Evolutionary conservation across 2,888 invertebrate species (phyloP), one percentile per base, ranked within the genome.

Genomic region (Bugula neritina): DNA sequence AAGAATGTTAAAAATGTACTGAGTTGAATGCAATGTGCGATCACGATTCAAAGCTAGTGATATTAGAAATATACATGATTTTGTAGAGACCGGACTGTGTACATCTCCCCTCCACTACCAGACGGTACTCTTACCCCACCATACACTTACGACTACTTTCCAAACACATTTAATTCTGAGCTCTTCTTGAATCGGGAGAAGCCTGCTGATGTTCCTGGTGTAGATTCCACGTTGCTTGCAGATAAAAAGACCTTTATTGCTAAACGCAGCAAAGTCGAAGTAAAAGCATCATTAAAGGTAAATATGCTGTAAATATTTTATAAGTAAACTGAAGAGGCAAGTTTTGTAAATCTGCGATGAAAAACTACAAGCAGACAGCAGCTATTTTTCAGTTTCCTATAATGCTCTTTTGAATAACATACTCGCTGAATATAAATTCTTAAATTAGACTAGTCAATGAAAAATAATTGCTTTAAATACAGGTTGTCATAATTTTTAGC

Each of bases 231-330:
- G 43, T 17, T 43, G 17, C 25, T 27, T 23, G 43, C 52, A 17
- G 70, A 54, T 5, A 29, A n/a, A 10, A 73, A 73, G 69, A 93
- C 93, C 77, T 96, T 96, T 0, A 91, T 97, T 88, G 94, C 94
- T 0, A 87, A 92, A 2, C 87, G 98, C 77, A 96, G 96, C 10
- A 95, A 96, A 82, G 94, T 97, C 79, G 98, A 98, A 87, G 92
- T 96, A 25, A 92, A 92, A 81, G 90, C 91, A 21, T 93, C 96
- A 2, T 94, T 94, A 85, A 91, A 91, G 87, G 86, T 89, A 54
- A 72, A 5, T 31, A 25, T 57, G 10, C 23, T 10, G 10, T 21
- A 52, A 10, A 52, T 52, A 13, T 52, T 10, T 52, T n/a, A n/a
- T n/a, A n/a, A n/a, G n/a, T n/a, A n/a, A n/a, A n/a, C n/a, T n/a